phyloP scores from a whole-genome alignment of 2,797 vertebrate species.

The Pyrocephalus nanus region DNA sequence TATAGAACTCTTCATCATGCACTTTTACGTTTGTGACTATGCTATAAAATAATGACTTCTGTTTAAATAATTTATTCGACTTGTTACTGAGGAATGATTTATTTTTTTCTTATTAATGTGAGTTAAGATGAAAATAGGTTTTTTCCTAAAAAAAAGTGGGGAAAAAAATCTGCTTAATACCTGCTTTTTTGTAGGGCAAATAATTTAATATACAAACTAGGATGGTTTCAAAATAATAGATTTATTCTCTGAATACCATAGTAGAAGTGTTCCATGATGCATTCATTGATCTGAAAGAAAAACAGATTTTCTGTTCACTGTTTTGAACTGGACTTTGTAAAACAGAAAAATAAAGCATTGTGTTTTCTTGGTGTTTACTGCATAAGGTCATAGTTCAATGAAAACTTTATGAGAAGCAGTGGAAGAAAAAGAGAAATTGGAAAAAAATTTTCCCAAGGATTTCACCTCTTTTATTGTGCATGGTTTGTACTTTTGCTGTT shows the following conservation, averaged over 20 bases:
- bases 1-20: not conserved
- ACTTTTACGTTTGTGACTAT: not conserved
- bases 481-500: not conserved
- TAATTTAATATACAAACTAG: not conserved
- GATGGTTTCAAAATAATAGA: not conserved
- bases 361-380: not conserved
- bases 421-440: not conserved
- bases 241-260: not conserved
- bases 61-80: constrained; percentile 5
- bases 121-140: not conserved
- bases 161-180: not conserved
- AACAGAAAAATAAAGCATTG: not conserved
- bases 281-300: not conserved
- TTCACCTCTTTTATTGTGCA: not conserved
- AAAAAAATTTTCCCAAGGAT: too few relatives aligned
- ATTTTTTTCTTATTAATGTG: not conserved
- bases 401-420: not conserved
- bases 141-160: not conserved
- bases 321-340: not conserved
- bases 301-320: not conserved
- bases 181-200: not conserved
- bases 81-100: not conserved
- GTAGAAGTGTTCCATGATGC: not conserved
- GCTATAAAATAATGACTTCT: not conserved
- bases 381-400: not conserved